phyloP scores from a whole-genome alignment of 2,888 invertebrate species.

The Sicus ferrugineus region DNA sequence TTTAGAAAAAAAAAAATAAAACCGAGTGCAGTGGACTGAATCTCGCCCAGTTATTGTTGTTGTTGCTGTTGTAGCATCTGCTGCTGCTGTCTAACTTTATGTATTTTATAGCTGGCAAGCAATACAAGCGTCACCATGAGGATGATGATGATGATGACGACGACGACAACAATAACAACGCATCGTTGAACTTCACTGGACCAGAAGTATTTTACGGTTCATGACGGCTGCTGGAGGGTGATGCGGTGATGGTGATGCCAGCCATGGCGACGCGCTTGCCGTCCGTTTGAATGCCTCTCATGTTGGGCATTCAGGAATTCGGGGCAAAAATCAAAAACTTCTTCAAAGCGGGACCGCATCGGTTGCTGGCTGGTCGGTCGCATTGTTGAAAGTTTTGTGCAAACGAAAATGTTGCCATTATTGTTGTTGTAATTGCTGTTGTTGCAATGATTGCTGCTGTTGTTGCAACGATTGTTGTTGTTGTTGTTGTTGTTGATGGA shows the following conservation, averaged over 20 bases:
- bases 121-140: not conserved
- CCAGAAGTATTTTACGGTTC: constrained; percentile 34
- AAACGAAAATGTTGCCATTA: not conserved
- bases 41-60: too few species aligned
- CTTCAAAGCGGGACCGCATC: constrained; percentile 13
- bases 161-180: constrained; percentile 11
- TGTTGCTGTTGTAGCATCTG: not conserved
- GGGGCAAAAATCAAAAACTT: constrained; percentile 26
- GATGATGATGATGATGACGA: constrained; percentile 8
- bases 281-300: not conserved
- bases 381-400: constrained; percentile 26
- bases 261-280: not conserved
- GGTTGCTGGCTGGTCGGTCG: not conserved
- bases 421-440: not conserved
- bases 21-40: not conserved
- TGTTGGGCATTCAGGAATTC: constrained; percentile 2
- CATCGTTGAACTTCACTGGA: constrained; percentile 29
- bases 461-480: not conserved
- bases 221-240: constrained; percentile 4
- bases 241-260: not conserved
- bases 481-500: not conserved
- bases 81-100: not conserved
- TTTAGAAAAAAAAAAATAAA: not conserved
- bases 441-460: not conserved
- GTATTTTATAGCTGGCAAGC: not conserved